These are phyloP conservation scores for Exaiptasia diaphana DNA, from an alignment of 64 coral and sea anemone species.

Conservation along the genomic window DNA sequence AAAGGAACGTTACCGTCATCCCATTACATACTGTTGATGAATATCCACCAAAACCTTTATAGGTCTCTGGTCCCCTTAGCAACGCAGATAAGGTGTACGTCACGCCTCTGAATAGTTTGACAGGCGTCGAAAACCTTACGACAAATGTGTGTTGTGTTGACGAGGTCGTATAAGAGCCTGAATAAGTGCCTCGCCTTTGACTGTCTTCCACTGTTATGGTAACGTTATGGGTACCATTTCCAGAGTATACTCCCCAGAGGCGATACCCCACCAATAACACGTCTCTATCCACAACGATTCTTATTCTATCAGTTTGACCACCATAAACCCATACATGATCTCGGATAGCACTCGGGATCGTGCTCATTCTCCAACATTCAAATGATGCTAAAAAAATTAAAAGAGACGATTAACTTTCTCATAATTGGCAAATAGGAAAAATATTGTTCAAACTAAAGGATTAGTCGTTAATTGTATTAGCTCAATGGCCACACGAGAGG, in stretches of 20 bases:
- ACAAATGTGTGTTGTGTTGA: not conserved
- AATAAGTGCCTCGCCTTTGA: not conserved
- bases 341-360: too few relatives aligned
- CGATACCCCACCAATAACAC: not conserved
- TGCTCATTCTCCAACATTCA: not conserved
- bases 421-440: too few relatives aligned
- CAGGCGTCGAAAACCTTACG: not conserved
- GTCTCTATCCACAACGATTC: not conserved
- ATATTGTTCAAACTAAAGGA: too few relatives aligned
- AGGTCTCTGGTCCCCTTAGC: not conserved
- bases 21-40: not conserved
- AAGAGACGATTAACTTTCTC: too few relatives aligned
- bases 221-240: not conserved
- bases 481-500: too few relatives aligned
- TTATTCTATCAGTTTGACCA: not conserved
- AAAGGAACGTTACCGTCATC: not conserved
- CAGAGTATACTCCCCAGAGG: not conserved
- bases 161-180: not conserved
- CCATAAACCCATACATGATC: not conserved
- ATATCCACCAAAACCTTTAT: not conserved
- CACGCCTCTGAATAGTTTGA: not conserved
- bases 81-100: not conserved
- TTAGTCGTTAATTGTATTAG: too few relatives aligned
- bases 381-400: not conserved
- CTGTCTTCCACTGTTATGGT: not conserved